Evolutionary conservation across 2,888 invertebrate species (phyloP).

Genomic region (Clitarchus hookeri): DNA sequence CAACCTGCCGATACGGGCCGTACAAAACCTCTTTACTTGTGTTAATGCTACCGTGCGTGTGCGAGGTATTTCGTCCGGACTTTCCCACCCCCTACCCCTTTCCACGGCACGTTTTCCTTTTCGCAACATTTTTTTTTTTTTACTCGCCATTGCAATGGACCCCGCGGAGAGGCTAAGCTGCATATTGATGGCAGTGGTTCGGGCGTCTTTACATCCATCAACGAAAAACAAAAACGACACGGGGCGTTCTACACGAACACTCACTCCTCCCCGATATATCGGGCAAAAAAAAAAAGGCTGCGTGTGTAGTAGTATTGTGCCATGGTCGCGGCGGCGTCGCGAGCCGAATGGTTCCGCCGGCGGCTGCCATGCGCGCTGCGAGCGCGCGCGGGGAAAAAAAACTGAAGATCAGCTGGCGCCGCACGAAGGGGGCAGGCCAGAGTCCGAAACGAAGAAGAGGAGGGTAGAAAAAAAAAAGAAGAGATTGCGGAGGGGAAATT

Average conservation of each 20-base stretch:
- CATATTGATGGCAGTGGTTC: slow-evolving; percentile 14
- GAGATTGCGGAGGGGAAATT: neutral
- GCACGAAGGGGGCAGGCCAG: neutral
- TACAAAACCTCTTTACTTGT: slow-evolving; percentile 2
- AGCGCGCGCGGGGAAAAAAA: neutral
- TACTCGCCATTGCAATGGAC: neutral
- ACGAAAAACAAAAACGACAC: slow-evolving; percentile 1
- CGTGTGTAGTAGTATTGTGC: too few species aligned
- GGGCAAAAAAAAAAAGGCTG: too few species aligned
- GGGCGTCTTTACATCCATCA: neutral
- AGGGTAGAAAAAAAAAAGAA: neutral
- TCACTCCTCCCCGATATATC: neutral
- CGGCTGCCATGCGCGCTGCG: neutral
- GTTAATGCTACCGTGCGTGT: neutral
- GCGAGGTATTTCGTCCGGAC: too few species aligned
- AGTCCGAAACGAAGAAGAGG: neutral
- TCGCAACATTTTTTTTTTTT: neutral
- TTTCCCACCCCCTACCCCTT: too few species aligned
- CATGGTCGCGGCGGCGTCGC: neutral
- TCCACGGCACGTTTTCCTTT: neutral
- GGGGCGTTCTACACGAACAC: neutral
- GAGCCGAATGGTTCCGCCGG: neutral
- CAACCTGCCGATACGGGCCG: neutral
- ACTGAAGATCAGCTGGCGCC: slow-evolving; percentile 2
- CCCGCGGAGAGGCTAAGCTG: neutral